Percentiles rank a stretch among this genome's conserved stretches.
phyloP scores from a whole-genome alignment of 2,797 vertebrate species.

The Discoglossus pictus region DNA sequence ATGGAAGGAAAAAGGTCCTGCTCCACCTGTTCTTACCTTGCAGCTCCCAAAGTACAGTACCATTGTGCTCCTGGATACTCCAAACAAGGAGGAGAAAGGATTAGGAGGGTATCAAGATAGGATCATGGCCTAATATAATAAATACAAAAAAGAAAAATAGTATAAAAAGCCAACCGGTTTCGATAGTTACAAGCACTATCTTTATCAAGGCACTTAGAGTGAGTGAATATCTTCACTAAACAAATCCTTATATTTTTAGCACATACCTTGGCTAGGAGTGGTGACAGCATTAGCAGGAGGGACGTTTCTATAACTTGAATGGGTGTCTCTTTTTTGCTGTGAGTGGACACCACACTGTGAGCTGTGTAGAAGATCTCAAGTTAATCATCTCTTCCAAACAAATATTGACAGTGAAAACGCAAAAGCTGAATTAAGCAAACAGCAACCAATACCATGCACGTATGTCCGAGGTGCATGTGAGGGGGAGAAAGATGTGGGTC shows the following conservation, averaged over 20 bases:
- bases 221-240: too few relatives aligned
- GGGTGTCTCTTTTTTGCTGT: not conserved
- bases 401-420: slow-evolving; percentile 41
- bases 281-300: slow-evolving; percentile 1
- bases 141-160: too few relatives aligned
- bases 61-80: too few relatives aligned
- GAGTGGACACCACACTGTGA: not conserved
- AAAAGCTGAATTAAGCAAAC: slow-evolving; percentile 29
- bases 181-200: too few relatives aligned
- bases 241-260: not conserved
- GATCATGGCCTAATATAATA: too few relatives aligned
- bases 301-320: not conserved
- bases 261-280: slow-evolving; percentile 43
- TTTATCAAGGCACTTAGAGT: too few relatives aligned
- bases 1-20: too few relatives aligned
- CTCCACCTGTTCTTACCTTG: too few relatives aligned
- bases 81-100: too few relatives aligned
- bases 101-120: too few relatives aligned
- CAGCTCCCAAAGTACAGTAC: too few relatives aligned
- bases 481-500: not conserved
- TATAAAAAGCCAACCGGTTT: too few relatives aligned
- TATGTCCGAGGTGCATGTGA: not conserved
- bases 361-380: not conserved
- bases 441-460: not conserved
- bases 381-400: slow-evolving; percentile 45